These are phyloP conservation scores for Sprattus sprattus DNA, from an alignment of 2,113 vertebrate genomes.

Conservation along the genomic window DNA sequence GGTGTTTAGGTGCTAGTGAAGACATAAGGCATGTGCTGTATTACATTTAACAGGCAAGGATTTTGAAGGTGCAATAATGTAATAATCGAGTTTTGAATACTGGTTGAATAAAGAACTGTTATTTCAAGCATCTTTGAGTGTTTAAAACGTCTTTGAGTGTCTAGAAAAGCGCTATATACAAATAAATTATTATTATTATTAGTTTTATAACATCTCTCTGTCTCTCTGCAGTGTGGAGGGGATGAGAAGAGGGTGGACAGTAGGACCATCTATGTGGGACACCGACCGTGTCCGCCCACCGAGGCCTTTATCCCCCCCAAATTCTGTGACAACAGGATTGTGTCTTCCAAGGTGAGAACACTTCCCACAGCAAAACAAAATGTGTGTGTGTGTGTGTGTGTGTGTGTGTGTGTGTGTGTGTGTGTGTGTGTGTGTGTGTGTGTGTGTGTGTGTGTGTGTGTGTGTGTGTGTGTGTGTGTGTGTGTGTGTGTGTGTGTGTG, in stretches of 20 bases:
- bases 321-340: conserved; percentile 95
- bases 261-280: conserved; percentile 87
- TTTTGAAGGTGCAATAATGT: background rate
- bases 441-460: background rate
- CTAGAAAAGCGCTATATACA: too few species aligned
- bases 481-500: background rate
- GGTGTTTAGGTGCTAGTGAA: too few species aligned
- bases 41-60: background rate
- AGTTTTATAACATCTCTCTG: background rate
- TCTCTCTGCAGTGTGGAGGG: background rate
- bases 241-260: conserved; percentile 86
- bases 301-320: conserved; percentile 84
- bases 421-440: background rate
- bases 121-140: too few species aligned
- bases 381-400: background rate
- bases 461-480: background rate
- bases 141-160: too few species aligned
- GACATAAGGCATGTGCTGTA: too few species aligned
- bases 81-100: background rate
- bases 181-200: too few species aligned
- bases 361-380: background rate
- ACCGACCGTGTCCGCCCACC: conserved; percentile 67
- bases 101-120: background rate
- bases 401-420: too few species aligned
- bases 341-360: conserved; percentile 92